Evolutionary conservation across 2,888 invertebrate genomes (phyloP), one percentile per base, ranked within the genome.

Genomic region (Sussaba pulchella): DNA sequence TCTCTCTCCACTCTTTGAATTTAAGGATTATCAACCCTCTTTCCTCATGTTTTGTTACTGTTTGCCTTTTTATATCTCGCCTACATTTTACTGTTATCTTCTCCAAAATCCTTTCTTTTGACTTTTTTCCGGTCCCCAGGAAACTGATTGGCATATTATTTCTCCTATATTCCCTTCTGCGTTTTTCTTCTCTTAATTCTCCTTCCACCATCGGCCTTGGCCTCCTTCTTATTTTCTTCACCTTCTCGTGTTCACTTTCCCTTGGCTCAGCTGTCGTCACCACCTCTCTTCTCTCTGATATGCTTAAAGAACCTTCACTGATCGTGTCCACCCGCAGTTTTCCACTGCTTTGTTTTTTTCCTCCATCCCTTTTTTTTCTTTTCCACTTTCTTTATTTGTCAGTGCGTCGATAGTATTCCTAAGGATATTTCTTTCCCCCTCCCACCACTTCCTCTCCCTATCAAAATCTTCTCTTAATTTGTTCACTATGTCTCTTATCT

Each of bases 381-480:
- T 12, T 21, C 63, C n/a, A 1, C 12, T 12, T 50, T 66, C 12
- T 66, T 36, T 6, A 6, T 70, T 31, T 17, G 8, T 8, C 5
- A 36, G 36, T 8, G 5, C 14, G 39, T 72, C 36, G 19, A 47
- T 72, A 31, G 24, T 39, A 4, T 41, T 72, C 14, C 12, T 2
- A 10, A 61, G 50, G 19, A 21, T 17, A 41, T n/a, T 45, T 6
- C 50, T 19, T 9, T 71, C 71, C 59, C 57, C 71, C 31, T 71
- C 59, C 71, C 71, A 71, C 59, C 19, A 21, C n/a, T 45, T 45
- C 59, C 24, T 71, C 43, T 71, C 59, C n/a, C 50, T 12, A 57
- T 36, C 31, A 14, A 45, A 47, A 5, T 1, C 61, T 47, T 72
- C 61, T 47, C 61, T 72, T 19, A 72, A 41, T 3, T 59, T 47